Percentiles rank a stretch among this genome's conserved stretches.
Evolutionary conservation across 2,888 invertebrate genomes (phyloP).

Genomic region (Odontocolon sp.): DNA sequence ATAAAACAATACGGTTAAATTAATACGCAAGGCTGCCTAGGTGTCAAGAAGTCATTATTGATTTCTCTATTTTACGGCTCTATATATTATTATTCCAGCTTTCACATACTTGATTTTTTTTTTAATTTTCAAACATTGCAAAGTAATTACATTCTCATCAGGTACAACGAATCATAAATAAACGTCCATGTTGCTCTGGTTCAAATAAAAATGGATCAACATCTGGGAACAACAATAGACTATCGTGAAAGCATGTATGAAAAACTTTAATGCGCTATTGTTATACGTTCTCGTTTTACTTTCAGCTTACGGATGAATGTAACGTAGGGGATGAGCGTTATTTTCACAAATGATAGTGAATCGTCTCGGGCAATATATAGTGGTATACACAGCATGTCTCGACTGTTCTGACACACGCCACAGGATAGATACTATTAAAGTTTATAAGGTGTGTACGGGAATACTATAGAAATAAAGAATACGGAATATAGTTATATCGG

Average conservation of each 20-base stretch:
- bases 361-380: neutral
- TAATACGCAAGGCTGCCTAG: constrained; percentile 21
- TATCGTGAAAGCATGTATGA: neutral
- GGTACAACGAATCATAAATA: too few relatives aligned
- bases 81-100: too few relatives aligned
- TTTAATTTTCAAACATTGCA: too few relatives aligned
- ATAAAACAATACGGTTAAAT: neutral
- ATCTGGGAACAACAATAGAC: too few relatives aligned
- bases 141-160: too few relatives aligned
- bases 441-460: constrained; percentile 45
- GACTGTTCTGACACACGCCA: neutral
- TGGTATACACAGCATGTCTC: neutral
- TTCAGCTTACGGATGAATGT: neutral
- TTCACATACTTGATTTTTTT: too few relatives aligned
- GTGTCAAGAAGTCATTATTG: constrained; percentile 23
- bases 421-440: constrained; percentile 44
- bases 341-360: neutral
- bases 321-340: constrained; percentile 1
- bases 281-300: neutral
- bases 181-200: too few relatives aligned
- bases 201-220: neutral
- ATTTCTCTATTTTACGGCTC: neutral
- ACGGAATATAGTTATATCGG: constrained; percentile 2
- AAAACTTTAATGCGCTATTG: neutral
- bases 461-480: constrained; percentile 12